Conservation (phyloP, 1,140 invertebrate species). For the Gryllus bimaculatus region DNA sequence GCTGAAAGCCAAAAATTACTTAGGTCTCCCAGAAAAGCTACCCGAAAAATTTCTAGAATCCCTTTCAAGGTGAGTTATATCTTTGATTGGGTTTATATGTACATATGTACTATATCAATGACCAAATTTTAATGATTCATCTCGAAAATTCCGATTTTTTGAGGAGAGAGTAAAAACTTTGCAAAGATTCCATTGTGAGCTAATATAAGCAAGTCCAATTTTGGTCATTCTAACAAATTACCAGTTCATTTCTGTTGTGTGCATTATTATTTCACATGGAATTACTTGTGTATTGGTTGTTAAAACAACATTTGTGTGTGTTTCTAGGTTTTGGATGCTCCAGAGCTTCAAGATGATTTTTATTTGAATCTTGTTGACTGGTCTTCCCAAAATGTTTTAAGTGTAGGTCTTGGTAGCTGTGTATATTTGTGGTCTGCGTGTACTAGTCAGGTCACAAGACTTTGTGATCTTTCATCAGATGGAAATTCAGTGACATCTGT, state of each 20-base stretch:
- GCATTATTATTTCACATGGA: too few relatives aligned
- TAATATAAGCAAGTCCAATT: too few relatives aligned
- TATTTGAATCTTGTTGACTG: constrained; percentile 98
- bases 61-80: constrained; percentile 74
- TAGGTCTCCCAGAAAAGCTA: constrained; percentile 87
- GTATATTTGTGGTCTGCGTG: constrained; percentile 99
- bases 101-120: too few relatives aligned
- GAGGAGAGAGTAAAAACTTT: too few relatives aligned
- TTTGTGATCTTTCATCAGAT: constrained; percentile 91
- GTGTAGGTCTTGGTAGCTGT: constrained; percentile 95
- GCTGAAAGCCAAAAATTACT: constrained; percentile 90
- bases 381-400: constrained; percentile 97
- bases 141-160: too few relatives aligned
- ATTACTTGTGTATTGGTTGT: too few relatives aligned
- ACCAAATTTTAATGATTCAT: too few relatives aligned
- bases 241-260: too few relatives aligned
- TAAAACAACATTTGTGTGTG: constrained; percentile 20
- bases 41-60: constrained; percentile 91
- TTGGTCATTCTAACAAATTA: too few relatives aligned
- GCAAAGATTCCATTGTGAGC: too few relatives aligned
- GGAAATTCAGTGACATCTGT: constrained; percentile 96
- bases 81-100: too few relatives aligned
- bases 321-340: constrained; percentile 79
- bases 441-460: constrained; percentile 90
- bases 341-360: constrained; percentile 98